phyloP scores from a whole-genome alignment of 2,113 vertebrate genomes.

The Melanostigma gelatinosum region DNA sequence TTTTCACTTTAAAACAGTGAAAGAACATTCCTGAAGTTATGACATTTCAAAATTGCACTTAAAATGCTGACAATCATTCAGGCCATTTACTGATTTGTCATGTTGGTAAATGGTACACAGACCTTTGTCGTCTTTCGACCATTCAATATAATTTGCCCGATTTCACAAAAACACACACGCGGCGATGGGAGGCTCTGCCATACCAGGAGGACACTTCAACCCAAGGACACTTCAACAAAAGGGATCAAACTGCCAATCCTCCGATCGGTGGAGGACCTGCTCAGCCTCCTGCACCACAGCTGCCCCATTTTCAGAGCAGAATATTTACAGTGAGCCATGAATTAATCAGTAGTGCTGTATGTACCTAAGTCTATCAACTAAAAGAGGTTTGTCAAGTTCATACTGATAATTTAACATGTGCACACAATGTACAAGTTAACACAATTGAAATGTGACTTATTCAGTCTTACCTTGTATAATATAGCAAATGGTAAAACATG shows the following conservation, averaged over 20 bases:
- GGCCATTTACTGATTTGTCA: neutral
- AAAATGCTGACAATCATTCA: neutral
- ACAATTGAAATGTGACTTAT: neutral
- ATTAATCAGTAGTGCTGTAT: neutral
- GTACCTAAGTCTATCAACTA: neutral
- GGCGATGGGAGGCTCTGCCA: neutral
- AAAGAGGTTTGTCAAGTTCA: neutral
- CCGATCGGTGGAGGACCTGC: neutral
- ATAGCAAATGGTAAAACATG: neutral
- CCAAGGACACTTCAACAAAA: neutral
- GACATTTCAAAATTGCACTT: slow-evolving; percentile 27
- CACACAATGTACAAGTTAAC: neutral
- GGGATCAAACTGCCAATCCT: neutral
- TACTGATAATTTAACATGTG: neutral
- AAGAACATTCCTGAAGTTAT: neutral
- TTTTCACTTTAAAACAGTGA: slow-evolving; percentile 14
- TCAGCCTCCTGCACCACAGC: neutral
- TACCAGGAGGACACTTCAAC: neutral
- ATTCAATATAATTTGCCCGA: neutral
- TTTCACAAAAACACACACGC: neutral
- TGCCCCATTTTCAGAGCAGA: neutral
- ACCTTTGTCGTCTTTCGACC: neutral
- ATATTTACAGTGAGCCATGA: neutral
- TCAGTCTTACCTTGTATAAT: neutral
- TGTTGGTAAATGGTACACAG: neutral